Evolutionary conservation across 37 sponge, comb jelly and placozoan genomes (phyloP).

Genomic region (Eunapius fragilis): DNA sequence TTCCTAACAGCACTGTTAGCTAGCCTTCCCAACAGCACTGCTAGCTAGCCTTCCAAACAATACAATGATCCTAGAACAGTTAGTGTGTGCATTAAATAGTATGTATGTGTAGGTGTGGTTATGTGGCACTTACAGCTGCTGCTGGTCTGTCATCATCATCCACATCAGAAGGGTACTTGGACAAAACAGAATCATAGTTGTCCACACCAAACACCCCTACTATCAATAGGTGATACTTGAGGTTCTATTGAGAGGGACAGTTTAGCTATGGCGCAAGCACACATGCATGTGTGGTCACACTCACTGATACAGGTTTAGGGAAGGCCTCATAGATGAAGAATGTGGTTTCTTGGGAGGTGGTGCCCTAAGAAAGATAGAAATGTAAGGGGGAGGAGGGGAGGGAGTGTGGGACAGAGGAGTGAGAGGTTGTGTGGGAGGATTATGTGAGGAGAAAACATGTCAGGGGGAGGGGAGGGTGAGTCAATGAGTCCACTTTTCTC

Average conservation of each 20-base stretch:
- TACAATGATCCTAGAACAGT: too few relatives aligned
- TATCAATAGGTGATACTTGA: neutral
- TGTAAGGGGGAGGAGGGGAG: too few relatives aligned
- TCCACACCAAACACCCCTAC: neutral
- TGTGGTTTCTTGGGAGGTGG: conserved; percentile 45
- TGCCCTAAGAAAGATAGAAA: conserved; percentile 36
- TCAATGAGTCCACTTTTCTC: too few relatives aligned
- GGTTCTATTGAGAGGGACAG: neutral
- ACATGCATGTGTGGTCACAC: conserved; percentile 95
- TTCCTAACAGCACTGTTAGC: too few relatives aligned
- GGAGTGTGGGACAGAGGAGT: too few relatives aligned
- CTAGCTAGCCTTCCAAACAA: too few relatives aligned
- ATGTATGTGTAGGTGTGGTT: neutral
- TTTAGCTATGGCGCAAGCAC: conserved; percentile 84
- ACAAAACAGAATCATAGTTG: conserved; percentile 1
- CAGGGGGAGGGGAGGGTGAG: neutral
- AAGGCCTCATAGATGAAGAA: conserved; percentile 65
- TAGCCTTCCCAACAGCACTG: too few relatives aligned
- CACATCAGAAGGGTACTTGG: conserved; percentile 21
- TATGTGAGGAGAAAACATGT: neutral
- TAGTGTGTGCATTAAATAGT: neutral
- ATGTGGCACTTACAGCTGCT: neutral
- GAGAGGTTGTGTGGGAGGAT: too few relatives aligned
- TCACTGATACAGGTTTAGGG: conserved; percentile 48
- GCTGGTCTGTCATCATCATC: too few relatives aligned